A percentile compares a stretch with the other conserved stretches of the same genome.
phyloP scores from a whole-genome alignment of 30 jellyfish, hydroid and myxozoan species.

The Aurelia sp. region DNA sequence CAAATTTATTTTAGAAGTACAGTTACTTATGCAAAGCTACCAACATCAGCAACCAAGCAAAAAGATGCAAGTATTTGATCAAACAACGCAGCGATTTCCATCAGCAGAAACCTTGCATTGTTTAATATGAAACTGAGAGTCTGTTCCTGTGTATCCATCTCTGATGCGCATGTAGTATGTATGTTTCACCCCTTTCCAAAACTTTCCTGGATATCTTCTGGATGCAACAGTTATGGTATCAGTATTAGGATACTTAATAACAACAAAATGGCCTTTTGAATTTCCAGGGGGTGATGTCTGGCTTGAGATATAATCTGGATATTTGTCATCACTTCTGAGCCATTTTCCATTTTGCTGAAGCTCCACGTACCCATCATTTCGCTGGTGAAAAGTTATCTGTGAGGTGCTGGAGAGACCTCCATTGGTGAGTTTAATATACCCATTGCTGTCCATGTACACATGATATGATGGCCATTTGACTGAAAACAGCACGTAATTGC shows the following conservation, averaged over 20 bases:
- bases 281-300: not conserved
- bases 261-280: conserved; percentile 5
- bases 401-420: not conserved
- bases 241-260: not conserved
- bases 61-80: too few species aligned
- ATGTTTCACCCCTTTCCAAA: too few species aligned
- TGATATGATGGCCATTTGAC: conserved; percentile 16
- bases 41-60: too few species aligned
- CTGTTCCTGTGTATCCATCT: too few species aligned
- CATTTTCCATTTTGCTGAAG: not conserved
- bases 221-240: not conserved
- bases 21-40: too few species aligned
- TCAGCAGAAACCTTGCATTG: too few species aligned
- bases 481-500: too few species aligned
- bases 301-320: not conserved
- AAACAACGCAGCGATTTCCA: too few species aligned
- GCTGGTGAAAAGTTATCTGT: not conserved
- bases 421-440: not conserved
- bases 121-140: too few species aligned
- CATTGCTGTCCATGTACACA: not conserved
- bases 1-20: too few species aligned
- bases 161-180: too few species aligned
- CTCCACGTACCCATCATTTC: not conserved
- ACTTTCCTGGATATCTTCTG: not conserved
- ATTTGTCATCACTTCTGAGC: not conserved